Evolutionary conservation across 2,888 invertebrate species (phyloP).

Genomic region (Sthenelais limicola): DNA sequence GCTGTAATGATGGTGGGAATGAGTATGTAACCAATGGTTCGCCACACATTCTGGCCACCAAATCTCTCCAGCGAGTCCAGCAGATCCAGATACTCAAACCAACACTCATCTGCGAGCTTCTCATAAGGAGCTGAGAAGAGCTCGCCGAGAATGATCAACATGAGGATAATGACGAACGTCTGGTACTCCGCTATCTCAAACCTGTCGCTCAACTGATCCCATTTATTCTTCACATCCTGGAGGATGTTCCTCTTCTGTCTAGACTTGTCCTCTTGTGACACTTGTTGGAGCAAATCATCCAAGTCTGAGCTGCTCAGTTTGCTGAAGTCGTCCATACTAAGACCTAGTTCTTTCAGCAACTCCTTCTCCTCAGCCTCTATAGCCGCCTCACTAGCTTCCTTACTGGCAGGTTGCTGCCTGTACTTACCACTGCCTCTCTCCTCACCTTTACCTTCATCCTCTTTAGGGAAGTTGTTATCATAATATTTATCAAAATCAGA

Average conservation of each 20-base stretch:
- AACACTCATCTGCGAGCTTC: conserved; percentile 64
- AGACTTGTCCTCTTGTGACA: no score
- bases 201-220: not conserved
- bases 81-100: conserved; percentile 69
- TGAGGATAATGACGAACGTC: conserved; percentile 60
- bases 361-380: not conserved
- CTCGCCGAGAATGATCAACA: conserved; percentile 63
- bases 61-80: conserved; percentile 68
- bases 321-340: not conserved
- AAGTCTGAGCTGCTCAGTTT: no score
- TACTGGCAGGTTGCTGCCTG: no score
- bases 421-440: not conserved
- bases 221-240: conserved; percentile 1
- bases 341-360: not conserved
- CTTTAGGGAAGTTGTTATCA: no score
- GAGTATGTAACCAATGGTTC: conserved; percentile 61
- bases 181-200: conserved; percentile 38
- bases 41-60: conserved; percentile 66
- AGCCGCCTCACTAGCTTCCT: no score
- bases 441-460: not conserved
- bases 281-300: no score
- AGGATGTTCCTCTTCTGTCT: not conserved
- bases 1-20: conserved; percentile 60
- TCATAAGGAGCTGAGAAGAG: conserved; percentile 49
- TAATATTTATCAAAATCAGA: no score